Percentiles rank a stretch among this genome's conserved stretches.
These are phyloP conservation scores for Trachops cirrhosus DNA, from an alignment of 2,797 vertebrate genomes.

Conservation along the genomic window DNA sequence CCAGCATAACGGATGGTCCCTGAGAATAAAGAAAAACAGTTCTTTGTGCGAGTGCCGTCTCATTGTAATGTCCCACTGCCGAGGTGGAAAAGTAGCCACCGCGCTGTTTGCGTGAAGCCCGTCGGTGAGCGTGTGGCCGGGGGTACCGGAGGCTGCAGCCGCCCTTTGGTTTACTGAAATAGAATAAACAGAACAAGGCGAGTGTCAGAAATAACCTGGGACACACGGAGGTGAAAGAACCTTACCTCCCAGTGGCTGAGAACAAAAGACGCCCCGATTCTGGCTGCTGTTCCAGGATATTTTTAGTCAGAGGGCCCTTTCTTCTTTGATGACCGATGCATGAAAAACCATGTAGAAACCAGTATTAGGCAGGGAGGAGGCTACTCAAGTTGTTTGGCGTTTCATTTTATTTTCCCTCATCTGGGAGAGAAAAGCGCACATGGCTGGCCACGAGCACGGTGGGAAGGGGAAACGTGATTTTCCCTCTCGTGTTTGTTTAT, in stretches of 20 bases:
- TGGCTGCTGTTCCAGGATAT: neutral
- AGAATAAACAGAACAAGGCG: slow-evolving; percentile 5
- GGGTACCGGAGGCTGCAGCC: neutral
- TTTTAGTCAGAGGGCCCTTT: slow-evolving; percentile 33
- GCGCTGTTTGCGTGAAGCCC: neutral
- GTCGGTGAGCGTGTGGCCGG: fast-evolving
- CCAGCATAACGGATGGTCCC: neutral
- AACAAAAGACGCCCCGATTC: neutral
- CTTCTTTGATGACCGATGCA: neutral
- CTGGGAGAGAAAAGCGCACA: neutral
- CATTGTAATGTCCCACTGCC: neutral
- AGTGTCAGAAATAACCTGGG: slow-evolving; percentile 59
- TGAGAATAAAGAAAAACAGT: neutral
- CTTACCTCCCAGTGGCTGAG: neutral
- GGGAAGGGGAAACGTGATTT: neutral
- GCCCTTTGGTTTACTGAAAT: slow-evolving; percentile 16
- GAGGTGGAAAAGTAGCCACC: neutral
- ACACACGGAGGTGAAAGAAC: slow-evolving; percentile 33
- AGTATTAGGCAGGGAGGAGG: neutral
- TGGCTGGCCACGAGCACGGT: no score
- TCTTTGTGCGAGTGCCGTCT: neutral
- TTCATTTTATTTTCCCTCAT: neutral
- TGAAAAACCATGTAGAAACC: neutral
- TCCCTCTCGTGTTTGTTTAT: neutral
- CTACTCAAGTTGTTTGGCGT: neutral